A percentile compares a stretch with the other conserved stretches of the same genome.
Evolutionary conservation across 2,113 vertebrate genomes (phyloP).

Genomic region (Pardalotus punctatus): DNA sequence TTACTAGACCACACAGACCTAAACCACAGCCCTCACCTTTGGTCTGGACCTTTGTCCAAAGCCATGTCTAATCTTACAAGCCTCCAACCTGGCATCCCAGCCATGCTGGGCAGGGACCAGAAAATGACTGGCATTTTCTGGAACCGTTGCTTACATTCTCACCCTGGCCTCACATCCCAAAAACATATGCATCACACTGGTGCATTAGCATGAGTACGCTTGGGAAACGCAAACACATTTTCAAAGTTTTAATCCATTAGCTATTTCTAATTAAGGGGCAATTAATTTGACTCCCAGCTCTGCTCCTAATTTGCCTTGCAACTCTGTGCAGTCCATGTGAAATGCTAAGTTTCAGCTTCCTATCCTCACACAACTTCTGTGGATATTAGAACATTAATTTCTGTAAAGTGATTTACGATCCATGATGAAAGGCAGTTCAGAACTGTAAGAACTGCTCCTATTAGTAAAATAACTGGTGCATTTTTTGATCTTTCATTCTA

Average conservation of each 20-base stretch:
- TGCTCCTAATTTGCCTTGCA: neutral
- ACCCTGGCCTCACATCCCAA: neutral
- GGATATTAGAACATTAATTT: conserved; percentile 1
- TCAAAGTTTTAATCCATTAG: conserved; percentile 6
- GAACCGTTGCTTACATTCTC: neutral
- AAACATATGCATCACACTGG: rapidly evolving
- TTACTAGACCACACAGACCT: neutral
- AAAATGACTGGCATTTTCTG: neutral
- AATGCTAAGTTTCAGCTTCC: neutral
- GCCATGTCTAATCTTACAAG: neutral
- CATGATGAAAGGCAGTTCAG: conserved; percentile 36
- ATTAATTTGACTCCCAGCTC: conserved; percentile 5
- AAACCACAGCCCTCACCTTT: neutral
- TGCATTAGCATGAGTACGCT: neutral
- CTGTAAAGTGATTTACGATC: conserved; percentile 27
- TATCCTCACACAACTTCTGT: neutral
- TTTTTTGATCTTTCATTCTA: conserved; percentile 44
- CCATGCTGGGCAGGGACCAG: neutral
- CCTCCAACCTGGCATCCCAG: neutral
- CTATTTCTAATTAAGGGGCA: conserved; percentile 2
- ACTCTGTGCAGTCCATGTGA: neutral
- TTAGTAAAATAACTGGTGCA: conserved; percentile 38
- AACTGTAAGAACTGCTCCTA: neutral
- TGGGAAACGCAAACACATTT: neutral
- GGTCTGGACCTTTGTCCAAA: neutral